Evolutionary conservation across 2,797 vertebrate genomes (phyloP).

Genomic region (Danionella dracula): DNA sequence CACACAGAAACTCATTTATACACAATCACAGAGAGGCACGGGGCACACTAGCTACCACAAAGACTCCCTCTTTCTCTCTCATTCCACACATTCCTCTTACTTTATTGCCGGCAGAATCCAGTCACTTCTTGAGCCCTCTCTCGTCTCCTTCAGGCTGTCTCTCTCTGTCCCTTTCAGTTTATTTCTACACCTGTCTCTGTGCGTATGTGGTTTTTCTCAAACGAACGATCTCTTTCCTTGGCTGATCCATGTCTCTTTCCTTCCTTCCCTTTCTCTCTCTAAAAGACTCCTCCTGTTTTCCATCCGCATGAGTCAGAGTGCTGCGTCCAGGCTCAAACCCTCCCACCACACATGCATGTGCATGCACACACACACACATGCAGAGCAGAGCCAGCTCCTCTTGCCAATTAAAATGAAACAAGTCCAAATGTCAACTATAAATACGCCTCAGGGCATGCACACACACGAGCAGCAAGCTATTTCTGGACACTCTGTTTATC

Average conservation of each 20-base stretch:
- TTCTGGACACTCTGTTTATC: constrained; percentile 1
- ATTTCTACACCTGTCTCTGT: too few species aligned
- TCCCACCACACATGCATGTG: constrained; percentile 3
- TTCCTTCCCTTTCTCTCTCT: constrained; percentile 1
- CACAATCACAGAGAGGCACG: background rate
- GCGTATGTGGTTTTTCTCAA: background rate
- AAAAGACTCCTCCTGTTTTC: constrained; percentile 15
- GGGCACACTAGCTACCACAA: background rate
- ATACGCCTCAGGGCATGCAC: constrained; percentile 39
- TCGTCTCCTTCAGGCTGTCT: too few species aligned
- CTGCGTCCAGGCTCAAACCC: constrained; percentile 9
- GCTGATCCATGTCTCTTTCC: background rate
- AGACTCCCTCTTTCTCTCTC: background rate
- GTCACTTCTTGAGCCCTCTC: background rate
- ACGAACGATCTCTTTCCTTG: constrained; percentile 3
- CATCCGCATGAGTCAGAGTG: constrained; percentile 18
- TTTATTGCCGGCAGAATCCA: constrained; percentile 7
- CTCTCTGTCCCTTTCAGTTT: background rate
- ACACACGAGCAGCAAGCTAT: constrained; percentile 10
- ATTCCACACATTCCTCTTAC: constrained; percentile 33
- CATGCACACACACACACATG: constrained; percentile 2
- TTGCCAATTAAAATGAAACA: constrained; percentile 43
- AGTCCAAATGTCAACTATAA: constrained; percentile 46
- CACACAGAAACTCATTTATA: background rate
- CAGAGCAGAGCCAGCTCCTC: constrained; percentile 31